phyloP scores from a whole-genome alignment of 2,888 invertebrate species.

The Drosophila flavopinicola region DNA sequence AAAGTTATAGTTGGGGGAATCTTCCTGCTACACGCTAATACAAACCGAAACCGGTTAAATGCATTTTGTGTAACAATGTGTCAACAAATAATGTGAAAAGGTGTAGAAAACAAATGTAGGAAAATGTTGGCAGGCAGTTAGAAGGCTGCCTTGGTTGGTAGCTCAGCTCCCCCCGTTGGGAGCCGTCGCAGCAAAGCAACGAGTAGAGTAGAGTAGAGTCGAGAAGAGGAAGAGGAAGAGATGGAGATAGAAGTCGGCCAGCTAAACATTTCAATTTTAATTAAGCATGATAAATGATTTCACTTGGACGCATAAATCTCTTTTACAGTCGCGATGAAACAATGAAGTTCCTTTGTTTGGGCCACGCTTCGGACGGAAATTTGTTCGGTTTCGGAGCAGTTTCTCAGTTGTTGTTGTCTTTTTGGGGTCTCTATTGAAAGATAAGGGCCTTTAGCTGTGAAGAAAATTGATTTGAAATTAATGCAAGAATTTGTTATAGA shows the following conservation, averaged over 20 bases:
- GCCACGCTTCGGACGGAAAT: conserved; percentile 49
- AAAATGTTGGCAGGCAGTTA: conserved; percentile 40
- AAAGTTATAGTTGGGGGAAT: not conserved
- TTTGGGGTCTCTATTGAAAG: conserved; percentile 26
- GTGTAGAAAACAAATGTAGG: conserved; percentile 47
- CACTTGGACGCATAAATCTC: conserved; percentile 82
- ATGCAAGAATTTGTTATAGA: conserved; percentile 83
- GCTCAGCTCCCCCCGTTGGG: conserved; percentile 20
- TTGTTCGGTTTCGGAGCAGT: conserved; percentile 56
- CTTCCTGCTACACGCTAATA: conserved; percentile 21
- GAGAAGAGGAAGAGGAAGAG: too few species aligned
- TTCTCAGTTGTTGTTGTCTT: conserved; percentile 38
- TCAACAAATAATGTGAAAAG: conserved; percentile 68
- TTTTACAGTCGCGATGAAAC: conserved; percentile 79
- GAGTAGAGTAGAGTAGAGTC: too few species aligned
- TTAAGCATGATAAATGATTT: conserved; percentile 83
- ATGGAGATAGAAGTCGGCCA: conserved; percentile 39
- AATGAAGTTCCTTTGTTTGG: conserved; percentile 77
- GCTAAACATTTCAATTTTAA: conserved; percentile 82
- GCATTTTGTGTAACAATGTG: conserved; percentile 80
- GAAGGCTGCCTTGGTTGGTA: conserved; percentile 20
- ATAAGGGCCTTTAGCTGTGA: conserved; percentile 80
- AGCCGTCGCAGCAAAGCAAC: conserved; percentile 15
- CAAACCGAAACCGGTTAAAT: conserved; percentile 78
- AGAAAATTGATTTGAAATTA: conserved; percentile 84